Conservation (phyloP, 2,113 vertebrate species). For the Dinomys branickii region DNA sequence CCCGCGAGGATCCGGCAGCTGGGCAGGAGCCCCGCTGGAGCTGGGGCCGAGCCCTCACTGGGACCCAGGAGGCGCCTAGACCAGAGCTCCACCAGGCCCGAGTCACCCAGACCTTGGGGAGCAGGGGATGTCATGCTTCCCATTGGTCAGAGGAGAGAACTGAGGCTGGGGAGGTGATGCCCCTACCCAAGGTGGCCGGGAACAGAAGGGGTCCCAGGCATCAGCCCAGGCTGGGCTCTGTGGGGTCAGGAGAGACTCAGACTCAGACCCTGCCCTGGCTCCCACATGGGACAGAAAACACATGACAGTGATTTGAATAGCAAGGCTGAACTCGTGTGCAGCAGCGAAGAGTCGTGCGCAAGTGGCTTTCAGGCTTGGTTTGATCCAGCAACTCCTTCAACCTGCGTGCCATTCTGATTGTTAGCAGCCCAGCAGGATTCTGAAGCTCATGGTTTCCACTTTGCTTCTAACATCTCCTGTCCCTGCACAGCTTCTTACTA, state of each 20-base stretch:
- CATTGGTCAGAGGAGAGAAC: neutral
- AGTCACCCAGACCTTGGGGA: neutral
- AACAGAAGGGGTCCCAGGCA: neutral
- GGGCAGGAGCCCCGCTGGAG: neutral
- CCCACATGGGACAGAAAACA: neutral
- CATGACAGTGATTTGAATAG: neutral
- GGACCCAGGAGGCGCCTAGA: neutral
- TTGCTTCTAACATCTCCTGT: neutral
- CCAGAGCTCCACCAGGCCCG: neutral
- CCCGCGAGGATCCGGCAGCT: neutral
- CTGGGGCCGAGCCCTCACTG: neutral
- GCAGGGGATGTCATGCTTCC: neutral
- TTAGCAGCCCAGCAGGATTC: neutral
- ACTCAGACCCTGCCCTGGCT: neutral
- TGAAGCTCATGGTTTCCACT: neutral
- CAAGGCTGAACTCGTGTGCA: neutral
- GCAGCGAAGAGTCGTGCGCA: neutral
- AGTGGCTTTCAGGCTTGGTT: neutral
- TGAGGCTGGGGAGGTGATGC: neutral
- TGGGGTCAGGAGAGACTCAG: neutral
- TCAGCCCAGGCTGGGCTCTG: neutral
- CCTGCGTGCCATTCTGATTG: no score
- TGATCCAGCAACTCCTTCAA: neutral
- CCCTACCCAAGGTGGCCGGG: neutral
- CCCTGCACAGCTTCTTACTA: neutral